Percentiles rank a stretch among this genome's conserved stretches.
phyloP scores from a whole-genome alignment of 2,888 invertebrate genomes.

The Aradus depressus region DNA sequence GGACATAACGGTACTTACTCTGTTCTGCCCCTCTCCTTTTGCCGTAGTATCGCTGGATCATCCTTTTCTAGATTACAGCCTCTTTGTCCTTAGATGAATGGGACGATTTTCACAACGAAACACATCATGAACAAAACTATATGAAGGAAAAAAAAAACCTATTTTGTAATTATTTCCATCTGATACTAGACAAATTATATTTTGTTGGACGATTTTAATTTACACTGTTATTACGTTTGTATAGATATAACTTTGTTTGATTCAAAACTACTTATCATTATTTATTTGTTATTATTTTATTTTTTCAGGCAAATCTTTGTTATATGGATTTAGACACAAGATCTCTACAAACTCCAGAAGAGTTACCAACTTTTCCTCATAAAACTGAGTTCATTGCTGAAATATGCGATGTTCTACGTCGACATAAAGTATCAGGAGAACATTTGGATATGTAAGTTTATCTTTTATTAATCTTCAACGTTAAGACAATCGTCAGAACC shows the following conservation, averaged over 20 bases:
- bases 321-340: conserved; percentile 92
- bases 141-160: neutral
- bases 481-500: neutral
- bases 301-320: conserved; percentile 72
- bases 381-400: conserved; percentile 77
- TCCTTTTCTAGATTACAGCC: too few relatives aligned
- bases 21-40: too few relatives aligned
- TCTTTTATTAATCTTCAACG: neutral
- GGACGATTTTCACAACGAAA: too few relatives aligned
- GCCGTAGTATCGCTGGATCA: too few relatives aligned
- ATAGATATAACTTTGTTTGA: too few relatives aligned
- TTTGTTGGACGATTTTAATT: neutral
- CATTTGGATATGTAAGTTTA: conserved; percentile 25
- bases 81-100: too few relatives aligned
- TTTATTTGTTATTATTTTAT: neutral
- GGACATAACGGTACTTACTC: too few relatives aligned
- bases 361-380: conserved; percentile 86
- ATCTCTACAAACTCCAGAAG: conserved; percentile 87
- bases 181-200: neutral
- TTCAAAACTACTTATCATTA: too few relatives aligned
- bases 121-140: neutral
- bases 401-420: conserved; percentile 50
- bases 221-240: too few relatives aligned
- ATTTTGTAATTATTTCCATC: neutral
- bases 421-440: conserved; percentile 41